Evolutionary conservation across 2,113 vertebrate genomes (phyloP).

Genomic region (Phrynosoma platyrhinos): DNA sequence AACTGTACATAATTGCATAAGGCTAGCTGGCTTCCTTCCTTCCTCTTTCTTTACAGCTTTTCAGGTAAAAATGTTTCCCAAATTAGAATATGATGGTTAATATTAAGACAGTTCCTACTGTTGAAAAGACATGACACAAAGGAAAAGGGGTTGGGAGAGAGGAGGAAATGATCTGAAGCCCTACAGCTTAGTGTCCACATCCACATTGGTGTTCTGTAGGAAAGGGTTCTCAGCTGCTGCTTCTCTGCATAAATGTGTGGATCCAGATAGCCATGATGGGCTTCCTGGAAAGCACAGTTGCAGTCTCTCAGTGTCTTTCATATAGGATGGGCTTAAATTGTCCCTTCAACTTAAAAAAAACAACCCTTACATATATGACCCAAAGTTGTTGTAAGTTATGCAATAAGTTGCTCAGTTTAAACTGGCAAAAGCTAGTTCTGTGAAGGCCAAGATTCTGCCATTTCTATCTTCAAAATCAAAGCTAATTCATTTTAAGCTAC

Average conservation of each 20-base stretch:
- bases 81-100: background rate
- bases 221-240: background rate
- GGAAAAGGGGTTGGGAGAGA: background rate
- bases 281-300: background rate
- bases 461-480: slow-evolving; percentile 3
- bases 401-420: background rate
- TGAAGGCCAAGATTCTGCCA: background rate
- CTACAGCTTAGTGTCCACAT: background rate
- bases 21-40: no score
- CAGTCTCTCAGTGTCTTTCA: background rate
- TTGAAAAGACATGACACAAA: background rate
- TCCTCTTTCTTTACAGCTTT: no score
- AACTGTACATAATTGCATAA: background rate
- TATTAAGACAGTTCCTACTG: background rate
- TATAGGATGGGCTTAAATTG: background rate
- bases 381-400: no score
- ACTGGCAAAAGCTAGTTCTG: background rate
- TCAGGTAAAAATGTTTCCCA: background rate
- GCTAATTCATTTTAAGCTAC: background rate
- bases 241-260: background rate
- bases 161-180: background rate
- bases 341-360: background rate
- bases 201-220: background rate
- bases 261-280: background rate
- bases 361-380: background rate